Conservation (phyloP, 2,113 vertebrate genomes). For the Dasyurus viverrinus region DNA sequence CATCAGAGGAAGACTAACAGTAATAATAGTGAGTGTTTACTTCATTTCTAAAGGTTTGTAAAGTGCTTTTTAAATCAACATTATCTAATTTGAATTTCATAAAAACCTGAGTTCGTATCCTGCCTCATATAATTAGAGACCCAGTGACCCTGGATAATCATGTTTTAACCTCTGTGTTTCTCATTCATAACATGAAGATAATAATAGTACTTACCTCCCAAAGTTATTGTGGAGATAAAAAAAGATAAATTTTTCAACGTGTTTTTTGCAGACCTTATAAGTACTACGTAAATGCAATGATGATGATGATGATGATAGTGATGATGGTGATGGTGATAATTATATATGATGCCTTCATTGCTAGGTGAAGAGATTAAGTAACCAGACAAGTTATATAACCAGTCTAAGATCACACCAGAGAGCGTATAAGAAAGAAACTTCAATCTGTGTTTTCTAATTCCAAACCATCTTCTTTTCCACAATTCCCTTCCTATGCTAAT, state of each 20-base stretch:
- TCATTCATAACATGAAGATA: not conserved
- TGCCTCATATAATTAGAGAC: not conserved
- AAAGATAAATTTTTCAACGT: not conserved
- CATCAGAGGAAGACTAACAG: not conserved
- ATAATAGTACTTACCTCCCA: not conserved
- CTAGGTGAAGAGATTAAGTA: not conserved
- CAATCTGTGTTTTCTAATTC: not conserved
- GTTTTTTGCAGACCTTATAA: not conserved
- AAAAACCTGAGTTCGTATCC: not conserved
- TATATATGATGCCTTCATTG: not conserved
- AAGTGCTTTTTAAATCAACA: not conserved
- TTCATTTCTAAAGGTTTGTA: not conserved
- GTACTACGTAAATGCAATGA: not conserved
- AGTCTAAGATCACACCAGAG: not conserved
- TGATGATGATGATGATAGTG: too few species aligned
- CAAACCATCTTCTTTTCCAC: not conserved
- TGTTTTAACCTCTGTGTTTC: not conserved
- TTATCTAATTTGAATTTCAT: not conserved
- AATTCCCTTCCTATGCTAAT: not conserved
- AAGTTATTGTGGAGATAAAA: not conserved
- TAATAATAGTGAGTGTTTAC: not conserved
- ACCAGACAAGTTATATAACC: not conserved
- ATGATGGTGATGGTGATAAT: not conserved
- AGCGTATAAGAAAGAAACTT: not conserved
- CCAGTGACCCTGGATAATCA: not conserved